These are phyloP conservation scores for Zaprionus nigranus DNA, from an alignment of 1,140 invertebrate species.

Conservation along the genomic window DNA sequence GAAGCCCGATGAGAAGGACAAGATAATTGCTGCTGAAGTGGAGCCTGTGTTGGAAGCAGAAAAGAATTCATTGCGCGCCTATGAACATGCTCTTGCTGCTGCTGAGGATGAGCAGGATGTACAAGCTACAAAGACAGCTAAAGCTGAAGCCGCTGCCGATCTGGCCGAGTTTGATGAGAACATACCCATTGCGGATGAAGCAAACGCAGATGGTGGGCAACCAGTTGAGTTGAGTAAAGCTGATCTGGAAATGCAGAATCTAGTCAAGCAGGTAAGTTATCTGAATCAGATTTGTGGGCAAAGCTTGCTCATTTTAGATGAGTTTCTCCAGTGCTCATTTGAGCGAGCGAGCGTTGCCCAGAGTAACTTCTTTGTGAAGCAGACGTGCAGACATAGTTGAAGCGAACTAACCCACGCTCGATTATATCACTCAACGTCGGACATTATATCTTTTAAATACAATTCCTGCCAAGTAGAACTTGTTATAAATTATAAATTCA, in stretches of 20 bases:
- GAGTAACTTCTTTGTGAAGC: slow-evolving; percentile 46
- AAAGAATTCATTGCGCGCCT: slow-evolving; percentile 88
- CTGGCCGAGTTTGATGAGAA: slow-evolving; percentile 98
- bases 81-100: slow-evolving; percentile 93
- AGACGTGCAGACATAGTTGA: slow-evolving; percentile 83
- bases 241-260: slow-evolving; percentile 92
- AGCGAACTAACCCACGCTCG: slow-evolving; percentile 69
- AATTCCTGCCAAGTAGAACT: neutral
- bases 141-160: slow-evolving; percentile 96
- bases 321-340: slow-evolving; percentile 28
- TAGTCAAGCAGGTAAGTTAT: slow-evolving; percentile 91
- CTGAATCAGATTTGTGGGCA: slow-evolving; percentile 29
- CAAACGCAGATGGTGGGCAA: slow-evolving; percentile 85
- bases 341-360: slow-evolving; percentile 56
- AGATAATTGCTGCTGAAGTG: slow-evolving; percentile 45
- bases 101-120: slow-evolving; percentile 98
- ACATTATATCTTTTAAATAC: slow-evolving; percentile 42
- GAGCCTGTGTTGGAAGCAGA: slow-evolving; percentile 76
- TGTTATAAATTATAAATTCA: slow-evolving; percentile 38
- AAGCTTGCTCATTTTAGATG: slow-evolving; percentile 39
- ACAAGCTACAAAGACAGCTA: slow-evolving; percentile 94
- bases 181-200: slow-evolving; percentile 92
- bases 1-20: slow-evolving; percentile 54
- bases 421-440: slow-evolving; percentile 84
- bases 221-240: slow-evolving; percentile 90